A percentile compares a stretch with the other conserved stretches of the same genome.
Evolutionary conservation across 2,113 vertebrate genomes (phyloP).

Genomic region (Sarotherodon lohbergeri): DNA sequence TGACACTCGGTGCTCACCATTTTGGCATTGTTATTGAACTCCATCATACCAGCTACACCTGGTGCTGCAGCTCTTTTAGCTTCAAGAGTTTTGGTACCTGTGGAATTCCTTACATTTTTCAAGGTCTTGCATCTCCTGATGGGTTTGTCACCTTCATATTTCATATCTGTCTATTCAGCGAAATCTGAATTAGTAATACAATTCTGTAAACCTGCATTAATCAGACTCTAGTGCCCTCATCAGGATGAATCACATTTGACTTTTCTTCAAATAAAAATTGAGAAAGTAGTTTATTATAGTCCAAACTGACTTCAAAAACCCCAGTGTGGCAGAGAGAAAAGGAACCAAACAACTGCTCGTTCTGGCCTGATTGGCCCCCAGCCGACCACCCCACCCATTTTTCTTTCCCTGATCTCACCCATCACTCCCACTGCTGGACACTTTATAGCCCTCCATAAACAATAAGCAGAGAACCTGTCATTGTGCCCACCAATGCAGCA

Average conservation of each 20-base stretch:
- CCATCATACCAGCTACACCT: background rate
- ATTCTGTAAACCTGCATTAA: background rate
- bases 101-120: background rate
- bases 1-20: background rate
- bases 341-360: background rate
- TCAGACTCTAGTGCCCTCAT: background rate
- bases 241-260: background rate
- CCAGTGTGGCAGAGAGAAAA: background rate
- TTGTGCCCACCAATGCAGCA: constrained; percentile 34
- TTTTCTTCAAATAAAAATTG: background rate
- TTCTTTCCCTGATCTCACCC: constrained; percentile 4
- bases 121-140: background rate
- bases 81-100: background rate
- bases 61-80: background rate
- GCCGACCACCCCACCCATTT: background rate
- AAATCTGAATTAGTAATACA: background rate
- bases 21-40: background rate
- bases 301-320: background rate
- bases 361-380: constrained; percentile 14
- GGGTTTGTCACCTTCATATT: background rate
- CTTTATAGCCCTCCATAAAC: constrained; percentile 56
- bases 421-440: constrained; percentile 20
- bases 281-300: background rate
- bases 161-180: background rate
- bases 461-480: constrained; percentile 52